phyloP scores from a whole-genome alignment of 2,113 vertebrate genomes.

The Tenrec ecaudatus region DNA sequence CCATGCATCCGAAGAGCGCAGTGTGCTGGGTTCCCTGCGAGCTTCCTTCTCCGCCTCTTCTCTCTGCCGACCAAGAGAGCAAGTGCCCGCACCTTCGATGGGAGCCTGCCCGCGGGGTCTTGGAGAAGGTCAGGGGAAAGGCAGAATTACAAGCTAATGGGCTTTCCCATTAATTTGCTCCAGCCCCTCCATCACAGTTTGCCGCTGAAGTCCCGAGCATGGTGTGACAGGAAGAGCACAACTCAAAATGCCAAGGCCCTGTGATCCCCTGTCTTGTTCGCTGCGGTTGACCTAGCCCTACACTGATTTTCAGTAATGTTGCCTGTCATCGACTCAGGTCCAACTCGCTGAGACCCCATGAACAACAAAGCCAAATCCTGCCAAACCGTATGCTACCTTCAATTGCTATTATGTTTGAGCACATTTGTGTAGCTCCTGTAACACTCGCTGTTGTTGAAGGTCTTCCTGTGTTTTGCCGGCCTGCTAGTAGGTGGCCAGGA shows the following conservation, averaged over 20 bases:
- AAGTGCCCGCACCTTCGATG: background rate
- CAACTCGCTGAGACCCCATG: no score
- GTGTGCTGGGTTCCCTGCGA: background rate
- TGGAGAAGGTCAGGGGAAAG: no score
- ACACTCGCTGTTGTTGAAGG: no score
- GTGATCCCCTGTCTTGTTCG: background rate
- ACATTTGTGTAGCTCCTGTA: no score
- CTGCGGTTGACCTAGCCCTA: background rate
- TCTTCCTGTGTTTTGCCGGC: no score
- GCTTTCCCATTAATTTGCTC: no score
- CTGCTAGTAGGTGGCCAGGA: background rate
- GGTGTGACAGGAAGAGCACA: background rate
- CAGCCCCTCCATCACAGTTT: background rate
- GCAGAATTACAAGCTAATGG: no score
- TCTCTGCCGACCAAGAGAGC: background rate
- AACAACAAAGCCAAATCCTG: no score
- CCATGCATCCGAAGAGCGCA: fast-evolving
- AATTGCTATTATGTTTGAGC: no score
- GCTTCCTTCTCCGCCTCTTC: background rate
- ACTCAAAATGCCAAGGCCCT: background rate
- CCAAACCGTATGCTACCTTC: no score
- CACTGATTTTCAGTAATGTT: background rate
- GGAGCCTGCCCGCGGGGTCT: background rate
- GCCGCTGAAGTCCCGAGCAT: background rate
- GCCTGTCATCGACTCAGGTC: no score